Evolutionary conservation across 2,888 invertebrate species (phyloP).

Genomic region (Eupithecia insigniata): DNA sequence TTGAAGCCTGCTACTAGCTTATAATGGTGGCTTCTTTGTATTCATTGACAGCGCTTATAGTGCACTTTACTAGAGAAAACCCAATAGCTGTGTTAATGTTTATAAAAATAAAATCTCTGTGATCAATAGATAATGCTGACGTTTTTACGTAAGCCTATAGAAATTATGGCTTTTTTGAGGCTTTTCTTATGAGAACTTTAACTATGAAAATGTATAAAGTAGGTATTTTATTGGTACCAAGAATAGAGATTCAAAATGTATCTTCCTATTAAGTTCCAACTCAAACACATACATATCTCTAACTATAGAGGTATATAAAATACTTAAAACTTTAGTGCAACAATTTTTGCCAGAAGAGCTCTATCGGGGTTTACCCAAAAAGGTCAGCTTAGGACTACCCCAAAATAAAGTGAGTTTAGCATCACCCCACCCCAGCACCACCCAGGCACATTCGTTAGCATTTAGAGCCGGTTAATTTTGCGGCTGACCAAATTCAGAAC

Average conservation of each 20-base stretch:
- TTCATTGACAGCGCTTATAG: background rate
- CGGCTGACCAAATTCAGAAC: slow-evolving; percentile 52
- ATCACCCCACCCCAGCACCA: too few relatives aligned
- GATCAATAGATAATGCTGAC: background rate
- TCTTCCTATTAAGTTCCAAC: background rate
- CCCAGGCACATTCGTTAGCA: slow-evolving; percentile 59
- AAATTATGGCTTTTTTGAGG: too few relatives aligned
- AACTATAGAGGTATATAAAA: background rate
- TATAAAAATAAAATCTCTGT: background rate
- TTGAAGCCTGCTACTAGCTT: too few relatives aligned
- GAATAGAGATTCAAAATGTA: background rate
- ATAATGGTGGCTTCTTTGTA: background rate
- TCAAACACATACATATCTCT: background rate
- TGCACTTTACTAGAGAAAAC: background rate
- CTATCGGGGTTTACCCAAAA: background rate
- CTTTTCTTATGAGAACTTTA: too few relatives aligned
- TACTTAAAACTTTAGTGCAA: background rate
- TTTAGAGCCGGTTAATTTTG: slow-evolving; percentile 55
- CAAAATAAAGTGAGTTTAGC: slow-evolving; percentile 43
- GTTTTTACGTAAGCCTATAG: background rate
- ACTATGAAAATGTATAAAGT: too few relatives aligned
- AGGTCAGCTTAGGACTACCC: slow-evolving; percentile 19
- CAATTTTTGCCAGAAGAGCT: background rate
- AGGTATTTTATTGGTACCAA: background rate
- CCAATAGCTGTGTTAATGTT: background rate